These are phyloP conservation scores for Littorina saxatilis DNA, from an alignment of 1,140 invertebrate species.

Conservation along the genomic window DNA sequence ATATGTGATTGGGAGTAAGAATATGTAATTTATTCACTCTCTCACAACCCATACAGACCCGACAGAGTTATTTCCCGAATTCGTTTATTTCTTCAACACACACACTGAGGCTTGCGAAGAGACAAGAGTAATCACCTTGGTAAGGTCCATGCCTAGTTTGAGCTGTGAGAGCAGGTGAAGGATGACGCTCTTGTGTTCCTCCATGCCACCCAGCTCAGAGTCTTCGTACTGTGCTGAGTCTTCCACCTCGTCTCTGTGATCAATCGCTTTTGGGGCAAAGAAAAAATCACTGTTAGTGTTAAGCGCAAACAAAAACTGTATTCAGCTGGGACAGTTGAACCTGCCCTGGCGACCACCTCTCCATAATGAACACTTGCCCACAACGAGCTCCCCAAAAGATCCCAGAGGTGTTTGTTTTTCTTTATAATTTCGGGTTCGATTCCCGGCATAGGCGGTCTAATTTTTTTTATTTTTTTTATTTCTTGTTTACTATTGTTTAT, in stretches of 20 bases:
- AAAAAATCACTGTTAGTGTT: background rate
- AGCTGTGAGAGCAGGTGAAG: conserved; percentile 79
- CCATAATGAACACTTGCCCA: background rate
- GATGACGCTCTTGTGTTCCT: conserved; percentile 79
- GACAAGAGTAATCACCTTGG: conserved; percentile 73
- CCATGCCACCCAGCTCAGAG: conserved; percentile 73
- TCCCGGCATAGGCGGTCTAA: too few relatives aligned
- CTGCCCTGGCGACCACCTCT: background rate
- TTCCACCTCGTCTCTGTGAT: conserved; percentile 73
- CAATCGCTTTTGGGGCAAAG: conserved; percentile 50
- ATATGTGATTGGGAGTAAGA: too few relatives aligned
- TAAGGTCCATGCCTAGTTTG: conserved; percentile 80
- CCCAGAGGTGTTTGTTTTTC: background rate
- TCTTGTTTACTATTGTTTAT: too few relatives aligned
- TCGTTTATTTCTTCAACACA: too few relatives aligned
- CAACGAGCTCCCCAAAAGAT: background rate
- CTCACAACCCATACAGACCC: too few relatives aligned
- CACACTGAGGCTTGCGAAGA: too few relatives aligned
- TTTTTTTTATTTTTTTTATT: too few relatives aligned
- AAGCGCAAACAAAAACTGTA: too few relatives aligned
- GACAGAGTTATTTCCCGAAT: too few relatives aligned
- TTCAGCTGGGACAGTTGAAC: background rate
- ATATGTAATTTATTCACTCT: too few relatives aligned
- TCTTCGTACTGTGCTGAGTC: conserved; percentile 74
- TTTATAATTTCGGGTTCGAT: too few relatives aligned